These are phyloP conservation scores for Plebejus anna DNA, from an alignment of 2,888 invertebrate species.

Conservation along the genomic window DNA sequence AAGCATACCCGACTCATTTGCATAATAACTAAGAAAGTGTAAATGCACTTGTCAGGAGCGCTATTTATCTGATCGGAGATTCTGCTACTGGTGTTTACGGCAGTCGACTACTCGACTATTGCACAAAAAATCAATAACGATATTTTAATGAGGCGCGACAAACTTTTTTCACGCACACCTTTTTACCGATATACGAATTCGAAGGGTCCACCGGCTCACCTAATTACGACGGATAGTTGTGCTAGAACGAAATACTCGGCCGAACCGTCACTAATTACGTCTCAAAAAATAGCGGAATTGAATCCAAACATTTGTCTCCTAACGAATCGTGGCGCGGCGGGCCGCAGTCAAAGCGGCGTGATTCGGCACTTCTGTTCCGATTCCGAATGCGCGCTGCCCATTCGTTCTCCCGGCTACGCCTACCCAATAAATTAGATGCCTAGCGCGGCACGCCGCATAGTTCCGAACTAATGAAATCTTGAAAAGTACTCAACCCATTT, in stretches of 20 bases:
- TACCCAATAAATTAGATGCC: conserved; percentile 77
- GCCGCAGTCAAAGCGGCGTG: conserved; percentile 71
- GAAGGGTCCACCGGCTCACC: conserved; percentile 46
- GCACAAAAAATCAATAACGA: conserved; percentile 19
- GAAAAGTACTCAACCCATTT: conserved; percentile 79
- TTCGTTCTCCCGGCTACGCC: conserved; percentile 77
- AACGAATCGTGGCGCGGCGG: conserved; percentile 78
- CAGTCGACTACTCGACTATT: background rate
- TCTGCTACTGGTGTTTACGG: conserved; percentile 8
- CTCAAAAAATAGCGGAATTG: conserved; percentile 69
- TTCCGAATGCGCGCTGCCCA: conserved; percentile 75
- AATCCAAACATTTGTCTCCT: conserved; percentile 79
- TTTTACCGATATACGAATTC: conserved; percentile 24
- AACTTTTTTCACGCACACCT: conserved; percentile 29
- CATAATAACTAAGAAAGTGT: conserved; percentile 13
- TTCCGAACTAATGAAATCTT: conserved; percentile 78
- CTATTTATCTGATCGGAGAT: conserved; percentile 3
- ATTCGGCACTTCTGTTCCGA: conserved; percentile 73
- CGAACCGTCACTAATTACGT: conserved; percentile 71
- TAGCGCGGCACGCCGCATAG: conserved; percentile 73
- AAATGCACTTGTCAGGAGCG: background rate
- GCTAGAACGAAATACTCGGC: conserved; percentile 57
- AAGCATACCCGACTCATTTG: background rate
- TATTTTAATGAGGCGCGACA: conserved; percentile 26
- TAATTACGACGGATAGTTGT: conserved; percentile 64